Conservation (phyloP, 2,797 vertebrate genomes). For the Psittacula derbiana region DNA sequence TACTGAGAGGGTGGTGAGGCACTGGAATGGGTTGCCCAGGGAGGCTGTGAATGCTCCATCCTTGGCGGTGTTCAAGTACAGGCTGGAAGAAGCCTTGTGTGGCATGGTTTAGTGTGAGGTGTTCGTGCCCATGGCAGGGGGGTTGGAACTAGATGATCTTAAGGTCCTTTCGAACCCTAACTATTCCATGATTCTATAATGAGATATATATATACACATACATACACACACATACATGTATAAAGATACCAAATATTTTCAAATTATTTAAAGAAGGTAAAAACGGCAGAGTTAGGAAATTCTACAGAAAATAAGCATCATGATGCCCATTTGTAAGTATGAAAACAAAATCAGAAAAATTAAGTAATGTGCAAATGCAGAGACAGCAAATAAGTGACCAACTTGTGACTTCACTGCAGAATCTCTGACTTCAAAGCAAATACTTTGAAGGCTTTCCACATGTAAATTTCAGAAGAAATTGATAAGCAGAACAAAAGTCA, state of each 20-base stretch:
- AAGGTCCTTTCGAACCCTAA: too few species aligned
- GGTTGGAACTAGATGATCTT: too few species aligned
- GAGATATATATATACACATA: background rate
- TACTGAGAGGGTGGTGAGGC: too few species aligned
- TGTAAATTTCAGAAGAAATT: slow-evolving; percentile 35
- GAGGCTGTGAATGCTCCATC: too few species aligned
- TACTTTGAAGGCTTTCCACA: background rate
- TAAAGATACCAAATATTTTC: background rate
- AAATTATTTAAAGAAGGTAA: background rate
- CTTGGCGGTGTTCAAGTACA: too few species aligned
- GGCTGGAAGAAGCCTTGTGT: too few species aligned
- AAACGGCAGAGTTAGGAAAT: background rate
- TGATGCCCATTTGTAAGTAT: background rate
- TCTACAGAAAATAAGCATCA: background rate
- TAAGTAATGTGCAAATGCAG: background rate
- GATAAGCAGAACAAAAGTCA: background rate
- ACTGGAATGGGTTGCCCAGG: too few species aligned
- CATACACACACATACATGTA: fast-evolving
- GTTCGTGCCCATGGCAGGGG: too few species aligned
- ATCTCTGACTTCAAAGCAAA: slow-evolving; percentile 32
- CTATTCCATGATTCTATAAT: too few species aligned
- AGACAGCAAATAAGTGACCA: slow-evolving; percentile 11
- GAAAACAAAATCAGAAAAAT: slow-evolving; percentile 3
- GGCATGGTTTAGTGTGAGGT: too few species aligned
- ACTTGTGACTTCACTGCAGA: slow-evolving; percentile 14